phyloP scores from a whole-genome alignment of 2,113 vertebrate genomes.

The Nanorana parkeri region DNA sequence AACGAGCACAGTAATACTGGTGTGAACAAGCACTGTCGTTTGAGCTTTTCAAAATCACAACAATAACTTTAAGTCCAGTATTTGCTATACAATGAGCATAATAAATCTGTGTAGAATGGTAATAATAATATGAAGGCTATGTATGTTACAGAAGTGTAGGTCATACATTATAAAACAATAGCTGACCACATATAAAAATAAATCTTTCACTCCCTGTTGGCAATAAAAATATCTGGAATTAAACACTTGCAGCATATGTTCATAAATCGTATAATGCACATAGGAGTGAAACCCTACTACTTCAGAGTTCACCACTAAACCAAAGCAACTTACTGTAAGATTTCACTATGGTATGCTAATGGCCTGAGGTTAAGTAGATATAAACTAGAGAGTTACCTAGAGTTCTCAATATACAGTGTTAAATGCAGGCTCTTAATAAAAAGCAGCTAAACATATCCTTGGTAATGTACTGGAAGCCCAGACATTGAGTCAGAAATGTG shows the following conservation, averaged over 20 bases:
- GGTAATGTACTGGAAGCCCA: background rate
- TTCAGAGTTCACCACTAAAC: background rate
- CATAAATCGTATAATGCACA: background rate
- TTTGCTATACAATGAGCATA: too few species aligned
- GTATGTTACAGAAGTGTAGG: too few species aligned
- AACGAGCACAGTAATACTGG: too few species aligned
- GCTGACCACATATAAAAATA: background rate
- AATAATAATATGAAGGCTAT: too few species aligned
- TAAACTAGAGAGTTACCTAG: background rate
- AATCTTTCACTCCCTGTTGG: background rate
- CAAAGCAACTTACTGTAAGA: conserved; percentile 12
- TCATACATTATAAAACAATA: too few species aligned
- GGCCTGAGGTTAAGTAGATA: conserved; percentile 32
- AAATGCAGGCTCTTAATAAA: conserved; percentile 1
- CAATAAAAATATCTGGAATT: background rate
- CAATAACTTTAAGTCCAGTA: too few species aligned
- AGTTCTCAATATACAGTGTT: background rate
- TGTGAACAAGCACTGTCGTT: too few species aligned
- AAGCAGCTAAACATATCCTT: conserved; percentile 23
- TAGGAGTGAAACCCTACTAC: background rate
- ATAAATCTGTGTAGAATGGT: too few species aligned
- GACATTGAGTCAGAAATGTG: conserved; percentile 9
- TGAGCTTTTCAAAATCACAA: too few species aligned
- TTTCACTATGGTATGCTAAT: conserved; percentile 37
- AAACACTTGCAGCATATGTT: background rate